A percentile compares a stretch with the other conserved stretches of the same genome.
These are phyloP conservation scores for Onthophagus sagittarius DNA, from an alignment of 2,888 invertebrate genomes.

Conservation along the genomic window DNA sequence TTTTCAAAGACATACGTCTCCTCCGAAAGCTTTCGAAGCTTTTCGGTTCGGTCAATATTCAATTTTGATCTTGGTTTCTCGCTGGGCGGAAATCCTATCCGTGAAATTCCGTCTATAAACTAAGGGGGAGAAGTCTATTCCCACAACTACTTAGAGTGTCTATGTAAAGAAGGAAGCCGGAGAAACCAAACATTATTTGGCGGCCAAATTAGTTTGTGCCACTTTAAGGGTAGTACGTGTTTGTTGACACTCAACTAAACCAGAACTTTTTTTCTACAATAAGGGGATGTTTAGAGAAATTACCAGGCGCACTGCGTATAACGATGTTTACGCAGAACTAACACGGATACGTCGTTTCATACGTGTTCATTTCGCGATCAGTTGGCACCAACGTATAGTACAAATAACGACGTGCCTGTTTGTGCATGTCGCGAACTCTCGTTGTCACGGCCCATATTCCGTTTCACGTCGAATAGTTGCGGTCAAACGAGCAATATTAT, in stretches of 20 bases:
- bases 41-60: neutral
- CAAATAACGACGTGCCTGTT: neutral
- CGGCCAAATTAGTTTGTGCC: neutral
- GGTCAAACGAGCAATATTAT: neutral
- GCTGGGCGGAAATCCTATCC: neutral
- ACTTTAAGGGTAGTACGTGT: neutral
- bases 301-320: neutral
- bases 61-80: neutral
- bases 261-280: neutral
- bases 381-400: neutral
- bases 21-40: neutral
- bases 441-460: neutral
- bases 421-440: neutral
- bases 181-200: neutral
- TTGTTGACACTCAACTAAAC: neutral
- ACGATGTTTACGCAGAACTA: neutral
- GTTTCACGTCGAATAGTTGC: neutral
- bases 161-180: neutral
- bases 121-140: neutral
- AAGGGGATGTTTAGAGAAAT: neutral
- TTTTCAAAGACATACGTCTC: neutral
- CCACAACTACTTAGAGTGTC: neutral
- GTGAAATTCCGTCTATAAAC: neutral
- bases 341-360: neutral
- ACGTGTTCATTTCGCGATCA: neutral